phyloP scores from a whole-genome alignment of 2,113 vertebrate genomes.

The Delphinapterus leucas region DNA sequence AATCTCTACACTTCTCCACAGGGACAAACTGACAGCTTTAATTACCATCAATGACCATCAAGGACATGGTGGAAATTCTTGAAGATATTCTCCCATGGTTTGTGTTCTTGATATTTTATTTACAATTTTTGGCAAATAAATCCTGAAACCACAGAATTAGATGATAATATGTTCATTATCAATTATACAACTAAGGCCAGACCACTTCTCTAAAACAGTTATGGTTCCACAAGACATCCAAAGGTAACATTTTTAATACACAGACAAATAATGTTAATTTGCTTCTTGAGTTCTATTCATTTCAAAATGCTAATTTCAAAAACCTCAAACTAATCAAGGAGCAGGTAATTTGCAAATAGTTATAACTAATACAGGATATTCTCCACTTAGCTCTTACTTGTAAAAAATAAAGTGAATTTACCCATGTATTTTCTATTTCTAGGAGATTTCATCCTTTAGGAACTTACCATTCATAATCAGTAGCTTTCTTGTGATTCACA shows the following conservation, averaged over 20 bases:
- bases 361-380: conserved; percentile 64
- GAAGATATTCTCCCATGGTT: conserved; percentile 48
- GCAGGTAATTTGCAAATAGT: conserved; percentile 67
- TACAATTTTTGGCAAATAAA: conserved; percentile 61
- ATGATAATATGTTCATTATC: conserved; percentile 45
- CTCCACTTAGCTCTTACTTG: conserved; percentile 47
- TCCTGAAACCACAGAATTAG: conserved; percentile 54
- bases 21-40: conserved; percentile 65
- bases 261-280: conserved; percentile 72
- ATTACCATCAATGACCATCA: conserved; percentile 64
- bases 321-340: conserved; percentile 72
- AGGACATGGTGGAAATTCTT: conserved; percentile 56
- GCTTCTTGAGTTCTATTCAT: conserved; percentile 70
- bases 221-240: not conserved
- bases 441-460: not conserved
- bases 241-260: conserved; percentile 58
- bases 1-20: conserved; percentile 55
- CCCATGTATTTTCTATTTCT: not conserved
- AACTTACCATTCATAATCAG: not conserved
- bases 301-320: conserved; percentile 78
- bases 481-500: not conserved
- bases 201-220: not conserved
- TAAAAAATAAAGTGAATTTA: not conserved
- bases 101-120: conserved; percentile 58
- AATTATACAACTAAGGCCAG: conserved; percentile 31